Percentiles rank a stretch among this genome's conserved stretches.
Conservation (phyloP, 2,797 vertebrate species). For the Orientallactaga sibirica region DNA sequence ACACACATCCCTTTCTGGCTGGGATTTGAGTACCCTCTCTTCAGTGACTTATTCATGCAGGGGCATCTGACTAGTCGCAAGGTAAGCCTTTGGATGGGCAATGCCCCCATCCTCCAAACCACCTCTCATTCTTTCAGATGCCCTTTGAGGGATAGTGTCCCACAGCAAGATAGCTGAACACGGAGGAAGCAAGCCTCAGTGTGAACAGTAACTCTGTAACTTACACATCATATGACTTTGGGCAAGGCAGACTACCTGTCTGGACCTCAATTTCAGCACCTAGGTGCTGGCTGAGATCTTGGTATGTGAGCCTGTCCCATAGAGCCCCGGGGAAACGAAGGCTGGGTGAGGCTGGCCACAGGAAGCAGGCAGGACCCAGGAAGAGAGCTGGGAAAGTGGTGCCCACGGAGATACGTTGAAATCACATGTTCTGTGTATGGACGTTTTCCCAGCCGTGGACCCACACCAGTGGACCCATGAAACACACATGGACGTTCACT, state of each 20-base stretch:
- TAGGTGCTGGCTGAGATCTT: not conserved
- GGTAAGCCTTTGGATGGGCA: not conserved
- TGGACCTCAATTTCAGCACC: not conserved
- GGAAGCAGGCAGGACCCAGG: not conserved
- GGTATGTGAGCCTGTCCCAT: not conserved
- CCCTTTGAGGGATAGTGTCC: not conserved
- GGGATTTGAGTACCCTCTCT: not conserved
- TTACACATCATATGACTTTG: not conserved
- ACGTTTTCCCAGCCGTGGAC: not conserved
- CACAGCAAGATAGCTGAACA: not conserved
- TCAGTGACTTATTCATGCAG: not conserved
- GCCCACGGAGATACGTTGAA: accelerated
- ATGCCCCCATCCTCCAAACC: no score
- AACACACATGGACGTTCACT: not conserved
- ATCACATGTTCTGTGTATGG: not conserved
- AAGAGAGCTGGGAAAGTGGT: no score
- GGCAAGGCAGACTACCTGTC: not conserved
- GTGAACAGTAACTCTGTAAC: not conserved
- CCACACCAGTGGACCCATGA: not conserved
- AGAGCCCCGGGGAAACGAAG: not conserved
- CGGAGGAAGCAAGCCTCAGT: not conserved
- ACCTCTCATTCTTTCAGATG: not conserved
- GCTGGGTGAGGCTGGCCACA: not conserved
- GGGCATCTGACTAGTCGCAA: not conserved
- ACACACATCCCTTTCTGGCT: not conserved